These are phyloP conservation scores for Chelonus formosanus DNA, from an alignment of 2,888 invertebrate species.

Conservation along the genomic window DNA sequence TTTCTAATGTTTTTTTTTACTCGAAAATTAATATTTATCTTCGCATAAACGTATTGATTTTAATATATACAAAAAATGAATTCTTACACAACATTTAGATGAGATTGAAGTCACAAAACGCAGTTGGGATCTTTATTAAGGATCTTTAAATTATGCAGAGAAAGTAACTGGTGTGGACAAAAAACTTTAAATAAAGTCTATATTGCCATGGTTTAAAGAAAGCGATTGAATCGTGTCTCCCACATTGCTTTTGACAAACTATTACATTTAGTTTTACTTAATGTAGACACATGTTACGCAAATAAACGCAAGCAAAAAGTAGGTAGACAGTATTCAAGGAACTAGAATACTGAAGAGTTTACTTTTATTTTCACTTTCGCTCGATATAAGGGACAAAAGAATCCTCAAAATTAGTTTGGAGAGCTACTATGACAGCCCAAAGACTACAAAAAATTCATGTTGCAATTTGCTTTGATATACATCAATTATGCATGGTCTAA, in stretches of 20 bases:
- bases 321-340: conserved; percentile 11
- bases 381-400: background rate
- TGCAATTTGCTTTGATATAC: background rate
- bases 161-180: conserved; percentile 9
- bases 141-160: conserved; percentile 21
- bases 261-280: background rate
- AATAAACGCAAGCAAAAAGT: conserved; percentile 1
- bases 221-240: background rate
- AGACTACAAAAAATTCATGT: background rate
- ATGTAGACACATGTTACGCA: background rate
- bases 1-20: background rate
- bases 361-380: conserved; percentile 21
- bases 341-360: background rate
- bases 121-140: background rate
- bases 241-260: conserved; percentile 1
- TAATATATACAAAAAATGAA: background rate
- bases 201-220: background rate
- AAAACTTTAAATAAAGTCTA: conserved; percentile 7
- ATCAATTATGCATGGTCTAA: too few relatives aligned
- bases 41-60: background rate
- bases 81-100: conserved; percentile 15
- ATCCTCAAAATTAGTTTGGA: conserved; percentile 7
- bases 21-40: background rate
- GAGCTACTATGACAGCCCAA: background rate
- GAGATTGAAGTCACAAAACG: conserved; percentile 15